Evolutionary conservation across 2,113 vertebrate species (phyloP).

Genomic region (Paraplagusia blochii): DNA sequence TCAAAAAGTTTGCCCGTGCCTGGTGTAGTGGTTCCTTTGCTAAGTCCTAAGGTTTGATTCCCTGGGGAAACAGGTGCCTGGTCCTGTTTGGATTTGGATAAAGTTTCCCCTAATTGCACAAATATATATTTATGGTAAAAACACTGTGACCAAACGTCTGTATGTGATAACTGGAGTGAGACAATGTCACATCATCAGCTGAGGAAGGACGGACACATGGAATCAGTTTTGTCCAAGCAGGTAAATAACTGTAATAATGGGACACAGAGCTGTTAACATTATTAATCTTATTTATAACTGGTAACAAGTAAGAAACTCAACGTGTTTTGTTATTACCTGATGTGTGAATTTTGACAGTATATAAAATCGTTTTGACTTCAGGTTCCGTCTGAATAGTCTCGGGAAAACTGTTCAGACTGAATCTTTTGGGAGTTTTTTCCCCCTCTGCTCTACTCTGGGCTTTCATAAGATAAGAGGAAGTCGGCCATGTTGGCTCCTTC

Average conservation of each 20-base stretch:
- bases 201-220: conserved; percentile 15
- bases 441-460: no score
- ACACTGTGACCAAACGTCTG: neutral
- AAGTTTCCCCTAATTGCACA: no score
- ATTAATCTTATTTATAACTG: neutral
- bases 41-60: no score
- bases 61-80: no score
- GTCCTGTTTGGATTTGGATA: no score
- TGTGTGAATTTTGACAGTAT: no score
- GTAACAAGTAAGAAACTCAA: no score
- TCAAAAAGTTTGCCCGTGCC: no score
- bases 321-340: no score
- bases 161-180: neutral
- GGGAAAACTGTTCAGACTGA: neutral
- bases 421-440: neutral
- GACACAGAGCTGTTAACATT: neutral
- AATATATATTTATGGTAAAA: no score
- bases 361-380: no score
- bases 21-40: no score
- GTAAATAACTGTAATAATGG: neutral
- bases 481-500: neutral
- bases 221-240: conserved; percentile 26
- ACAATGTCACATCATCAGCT: neutral
- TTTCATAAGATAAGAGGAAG: neutral
- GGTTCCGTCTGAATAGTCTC: neutral